Evolutionary conservation across 92 coral and sea anemone genomes (phyloP).

Genomic region (Phenganax subtilis): DNA sequence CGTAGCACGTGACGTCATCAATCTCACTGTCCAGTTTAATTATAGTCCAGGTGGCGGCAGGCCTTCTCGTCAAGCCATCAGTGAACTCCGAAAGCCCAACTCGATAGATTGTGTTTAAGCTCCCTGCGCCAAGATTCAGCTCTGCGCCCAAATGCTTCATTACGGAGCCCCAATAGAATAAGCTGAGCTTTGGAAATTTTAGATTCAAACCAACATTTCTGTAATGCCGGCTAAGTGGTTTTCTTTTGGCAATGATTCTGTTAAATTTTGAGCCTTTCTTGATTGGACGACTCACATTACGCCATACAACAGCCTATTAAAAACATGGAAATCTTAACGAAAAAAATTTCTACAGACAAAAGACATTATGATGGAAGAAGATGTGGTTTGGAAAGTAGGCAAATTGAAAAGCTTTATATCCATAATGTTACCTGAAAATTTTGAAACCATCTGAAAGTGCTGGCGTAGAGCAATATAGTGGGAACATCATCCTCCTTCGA

Average conservation of each 20-base stretch:
- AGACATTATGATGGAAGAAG: not conserved
- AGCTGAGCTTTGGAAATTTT: constrained; percentile 76
- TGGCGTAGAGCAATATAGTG: constrained; percentile 75
- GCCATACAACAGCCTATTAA: constrained; percentile 68
- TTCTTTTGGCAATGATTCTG: constrained; percentile 60
- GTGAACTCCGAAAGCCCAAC: constrained; percentile 63
- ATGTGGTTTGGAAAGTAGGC: not conserved
- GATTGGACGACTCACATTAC: constrained; percentile 84
- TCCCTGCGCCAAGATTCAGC: constrained; percentile 70
- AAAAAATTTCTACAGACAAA: not conserved
- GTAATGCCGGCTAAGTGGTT: constrained; percentile 71
- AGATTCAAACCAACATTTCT: constrained; percentile 78
- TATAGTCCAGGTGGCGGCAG: constrained; percentile 89
- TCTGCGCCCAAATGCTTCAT: constrained; percentile 87
- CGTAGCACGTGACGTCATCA: constrained; percentile 79
- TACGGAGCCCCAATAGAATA: constrained; percentile 96
- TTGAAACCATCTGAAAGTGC: constrained; percentile 98
- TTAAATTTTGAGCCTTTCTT: constrained; percentile 74
- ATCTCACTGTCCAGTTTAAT: constrained; percentile 81
- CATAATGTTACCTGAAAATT: constrained; percentile 65
- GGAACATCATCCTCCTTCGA: constrained; percentile 69
- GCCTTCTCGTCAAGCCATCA: constrained; percentile 79
- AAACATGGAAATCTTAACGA: not conserved
- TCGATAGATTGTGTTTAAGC: constrained; percentile 66
- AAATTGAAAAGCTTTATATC: not conserved